Evolutionary conservation across 2,888 invertebrate species (phyloP), one percentile per base, ranked within the genome.

Genomic region (Ephialtes manifestator): DNA sequence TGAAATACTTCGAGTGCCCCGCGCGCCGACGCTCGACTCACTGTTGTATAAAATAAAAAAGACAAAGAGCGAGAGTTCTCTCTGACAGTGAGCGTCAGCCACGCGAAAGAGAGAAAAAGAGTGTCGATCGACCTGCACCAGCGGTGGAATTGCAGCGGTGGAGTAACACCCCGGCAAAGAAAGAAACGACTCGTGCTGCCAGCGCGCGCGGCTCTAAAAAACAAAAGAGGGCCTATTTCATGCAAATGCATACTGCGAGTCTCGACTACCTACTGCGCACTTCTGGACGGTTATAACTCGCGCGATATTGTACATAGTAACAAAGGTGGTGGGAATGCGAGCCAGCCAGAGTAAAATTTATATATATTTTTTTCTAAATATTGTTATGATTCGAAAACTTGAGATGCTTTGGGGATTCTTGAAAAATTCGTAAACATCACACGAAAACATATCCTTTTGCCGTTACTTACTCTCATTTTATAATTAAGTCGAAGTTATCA

Each of bases 181-280:
- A 84, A 86, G 78, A 82, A 86, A 87, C 65, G 77, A 63, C 76
- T 81, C 83, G 68, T 81, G 78, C 81, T 76, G 82, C 74, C 76
- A 35, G 70, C 67, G 65, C 20, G 46, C 43, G 24, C 20, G 77
- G 81, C 43, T 39, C 18, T 43, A 60, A 80, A 76, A 83, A 87
- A 85, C 80, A 75, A 81, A 83, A 74, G 74, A 65, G 77, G 78
- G 83, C 86, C 84, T 82, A 87, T 87, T 86, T 87, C 81, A 87
- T 87, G 87, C 84, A 86, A 87, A 87, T 86, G 86, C 83, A 75
- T 70, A 83, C 82, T 80, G 78, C 83, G 83, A 80, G 83, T 60
- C 63, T 80, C 68, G 77, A 74, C 70, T 31, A 74, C 74, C 63
- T 48, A 67, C 46, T 68, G 58, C 51, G 20, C 77, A 67, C 58